Percentiles rank a stretch among this genome's conserved stretches.
These are phyloP conservation scores for Odobenus rosmarus DNA, from an alignment of 2,113 vertebrate genomes.

Conservation along the genomic window DNA sequence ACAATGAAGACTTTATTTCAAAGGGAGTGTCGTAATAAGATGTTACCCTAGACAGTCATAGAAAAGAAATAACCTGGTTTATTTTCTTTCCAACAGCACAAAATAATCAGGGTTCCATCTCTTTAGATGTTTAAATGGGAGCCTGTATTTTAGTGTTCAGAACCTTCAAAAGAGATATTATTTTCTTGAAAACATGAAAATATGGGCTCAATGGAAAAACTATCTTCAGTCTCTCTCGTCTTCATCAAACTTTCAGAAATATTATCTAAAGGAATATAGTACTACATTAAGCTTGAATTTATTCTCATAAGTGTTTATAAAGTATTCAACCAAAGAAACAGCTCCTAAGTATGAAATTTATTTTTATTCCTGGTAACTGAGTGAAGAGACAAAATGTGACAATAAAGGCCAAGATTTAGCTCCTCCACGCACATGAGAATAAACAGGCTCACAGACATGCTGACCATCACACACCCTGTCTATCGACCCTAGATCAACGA, in stretches of 20 bases:
- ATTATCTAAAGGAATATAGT: constrained; percentile 21
- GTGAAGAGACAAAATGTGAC: not conserved
- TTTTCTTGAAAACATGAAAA: constrained; percentile 46
- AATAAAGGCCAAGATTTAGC: not conserved
- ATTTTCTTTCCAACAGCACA: not conserved
- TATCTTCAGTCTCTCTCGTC: not conserved
- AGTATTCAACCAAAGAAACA: not conserved
- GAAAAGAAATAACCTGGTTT: not conserved
- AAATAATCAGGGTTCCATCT: constrained; percentile 42
- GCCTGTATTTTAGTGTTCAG: constrained; percentile 21
- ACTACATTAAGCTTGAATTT: not conserved
- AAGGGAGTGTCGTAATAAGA: not conserved
- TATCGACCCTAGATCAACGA: not conserved
- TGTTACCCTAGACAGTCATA: not conserved
- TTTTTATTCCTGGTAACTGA: not conserved
- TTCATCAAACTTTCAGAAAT: constrained; percentile 29
- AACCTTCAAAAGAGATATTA: constrained; percentile 5
- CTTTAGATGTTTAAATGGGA: not conserved
- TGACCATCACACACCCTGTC: too few relatives aligned
- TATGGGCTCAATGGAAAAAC: not conserved
- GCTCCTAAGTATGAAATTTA: not conserved
- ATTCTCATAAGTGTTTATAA: not conserved
- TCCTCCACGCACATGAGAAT: not conserved
- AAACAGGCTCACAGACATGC: not conserved
- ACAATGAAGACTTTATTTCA: constrained; percentile 37